phyloP scores from a whole-genome alignment of 2,113 vertebrate genomes.

The Takifugu bimaculatus region DNA sequence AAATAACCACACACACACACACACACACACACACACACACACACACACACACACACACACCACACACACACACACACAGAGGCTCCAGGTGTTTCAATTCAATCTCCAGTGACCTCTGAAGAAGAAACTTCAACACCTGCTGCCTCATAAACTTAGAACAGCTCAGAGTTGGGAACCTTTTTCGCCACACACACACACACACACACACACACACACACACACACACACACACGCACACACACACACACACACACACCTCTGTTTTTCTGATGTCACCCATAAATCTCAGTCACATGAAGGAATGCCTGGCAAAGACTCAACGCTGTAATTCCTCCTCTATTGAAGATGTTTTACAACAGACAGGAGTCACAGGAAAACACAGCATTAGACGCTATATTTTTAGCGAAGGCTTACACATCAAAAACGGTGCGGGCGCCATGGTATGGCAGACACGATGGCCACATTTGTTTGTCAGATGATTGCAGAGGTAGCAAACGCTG shows the following conservation, averaged over 20 bases:
- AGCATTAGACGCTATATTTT: conserved; percentile 52
- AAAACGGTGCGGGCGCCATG: conserved; percentile 17
- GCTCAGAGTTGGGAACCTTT: background rate
- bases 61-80: background rate
- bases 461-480: conserved; percentile 1
- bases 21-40: background rate
- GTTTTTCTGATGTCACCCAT: conserved; percentile 49
- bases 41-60: no score
- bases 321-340: conserved; percentile 41
- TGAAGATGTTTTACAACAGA: conserved; percentile 40
- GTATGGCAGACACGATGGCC: conserved; percentile 24
- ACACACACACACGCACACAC: no score
- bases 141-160: background rate
- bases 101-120: conserved; percentile 4
- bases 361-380: conserved; percentile 45
- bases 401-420: conserved; percentile 38
- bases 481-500: background rate
- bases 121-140: conserved; percentile 47
- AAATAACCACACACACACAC: background rate
- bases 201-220: no score
- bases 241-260: background rate
- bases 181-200: background rate
- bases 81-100: conserved; percentile 29
- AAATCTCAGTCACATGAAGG: conserved; percentile 59
- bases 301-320: conserved; percentile 53